A percentile compares a stretch with the other conserved stretches of the same genome.
phyloP scores from a whole-genome alignment of 2,888 invertebrate species.

The Coelopa pilipes region DNA sequence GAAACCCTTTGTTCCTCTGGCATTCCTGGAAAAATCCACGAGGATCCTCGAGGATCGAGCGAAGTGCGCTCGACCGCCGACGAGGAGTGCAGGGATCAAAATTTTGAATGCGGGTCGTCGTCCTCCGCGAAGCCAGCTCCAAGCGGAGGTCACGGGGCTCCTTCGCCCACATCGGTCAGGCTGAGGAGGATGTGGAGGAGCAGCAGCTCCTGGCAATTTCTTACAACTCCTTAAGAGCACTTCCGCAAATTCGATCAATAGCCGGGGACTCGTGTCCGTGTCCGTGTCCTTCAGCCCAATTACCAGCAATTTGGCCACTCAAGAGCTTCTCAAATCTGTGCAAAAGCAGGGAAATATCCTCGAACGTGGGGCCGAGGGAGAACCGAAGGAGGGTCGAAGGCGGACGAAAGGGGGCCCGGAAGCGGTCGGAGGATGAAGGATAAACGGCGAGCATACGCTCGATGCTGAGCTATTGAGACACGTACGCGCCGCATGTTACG shows the following conservation, averaged over 20 bases:
- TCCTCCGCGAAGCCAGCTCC: too few relatives aligned
- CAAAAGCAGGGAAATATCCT: background rate
- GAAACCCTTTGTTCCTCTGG: too few relatives aligned
- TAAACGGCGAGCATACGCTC: constrained; percentile 35
- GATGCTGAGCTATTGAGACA: constrained; percentile 61
- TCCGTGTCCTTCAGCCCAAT: constrained; percentile 2
- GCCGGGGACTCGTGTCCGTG: background rate
- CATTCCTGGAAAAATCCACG: too few relatives aligned
- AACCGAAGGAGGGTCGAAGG: background rate
- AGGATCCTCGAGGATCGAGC: too few relatives aligned
- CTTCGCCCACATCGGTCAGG: too few relatives aligned
- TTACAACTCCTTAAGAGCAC: too few relatives aligned
- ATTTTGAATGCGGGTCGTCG: too few relatives aligned
- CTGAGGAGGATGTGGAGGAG: too few relatives aligned
- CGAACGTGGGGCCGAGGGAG: background rate
- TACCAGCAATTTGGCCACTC: constrained; percentile 24
- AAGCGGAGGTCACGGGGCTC: too few relatives aligned
- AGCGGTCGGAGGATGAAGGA: background rate
- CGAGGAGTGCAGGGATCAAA: too few relatives aligned
- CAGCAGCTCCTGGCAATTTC: too few relatives aligned
- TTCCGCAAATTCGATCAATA: background rate
- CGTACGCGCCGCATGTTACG: constrained; percentile 64
- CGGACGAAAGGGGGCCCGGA: background rate
- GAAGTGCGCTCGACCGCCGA: too few relatives aligned
- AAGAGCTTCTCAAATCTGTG: constrained; percentile 9